Conservation (phyloP, 2,113 vertebrate species). For the Cephalopholis sonnerati region DNA sequence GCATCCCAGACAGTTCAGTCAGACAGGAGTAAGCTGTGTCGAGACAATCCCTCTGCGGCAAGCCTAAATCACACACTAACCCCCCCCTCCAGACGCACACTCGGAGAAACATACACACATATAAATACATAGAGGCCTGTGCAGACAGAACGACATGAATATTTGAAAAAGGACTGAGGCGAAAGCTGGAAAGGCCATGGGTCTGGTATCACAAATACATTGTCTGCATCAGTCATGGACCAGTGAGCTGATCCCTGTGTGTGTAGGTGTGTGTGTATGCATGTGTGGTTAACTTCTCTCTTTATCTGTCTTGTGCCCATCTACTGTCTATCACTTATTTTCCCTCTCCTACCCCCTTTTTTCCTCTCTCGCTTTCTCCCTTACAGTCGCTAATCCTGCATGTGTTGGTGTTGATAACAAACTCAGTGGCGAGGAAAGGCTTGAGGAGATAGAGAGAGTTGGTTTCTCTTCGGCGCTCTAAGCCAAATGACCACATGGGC, state of each 20-base stretch:
- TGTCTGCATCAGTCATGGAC: conserved; percentile 66
- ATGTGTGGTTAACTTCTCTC: conserved; percentile 52
- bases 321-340: conserved; percentile 73
- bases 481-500: conserved; percentile 72
- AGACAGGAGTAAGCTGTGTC: conserved; percentile 68
- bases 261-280: conserved; percentile 19
- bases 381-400: conserved; percentile 76
- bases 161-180: conserved; percentile 63
- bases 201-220: conserved; percentile 69
- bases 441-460: conserved; percentile 66
- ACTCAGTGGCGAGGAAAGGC: conserved; percentile 73
- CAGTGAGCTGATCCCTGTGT: conserved; percentile 51
- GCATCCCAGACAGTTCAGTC: conserved; percentile 65
- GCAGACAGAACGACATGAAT: conserved; percentile 65
- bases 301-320: conserved; percentile 72
- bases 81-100: neutral
- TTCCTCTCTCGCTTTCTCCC: conserved; percentile 38
- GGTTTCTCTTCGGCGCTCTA: conserved; percentile 63
- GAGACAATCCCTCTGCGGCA: conserved; percentile 62
- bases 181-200: conserved; percentile 54
- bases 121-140: conserved; percentile 23
- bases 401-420: conserved; percentile 83
- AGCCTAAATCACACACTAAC: conserved; percentile 29
- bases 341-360: conserved; percentile 30
- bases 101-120: conserved; percentile 25